A percentile compares a stretch with the other conserved stretches of the same genome.
Conservation (phyloP, 2,113 vertebrate species). For the Tyrannus savana region DNA sequence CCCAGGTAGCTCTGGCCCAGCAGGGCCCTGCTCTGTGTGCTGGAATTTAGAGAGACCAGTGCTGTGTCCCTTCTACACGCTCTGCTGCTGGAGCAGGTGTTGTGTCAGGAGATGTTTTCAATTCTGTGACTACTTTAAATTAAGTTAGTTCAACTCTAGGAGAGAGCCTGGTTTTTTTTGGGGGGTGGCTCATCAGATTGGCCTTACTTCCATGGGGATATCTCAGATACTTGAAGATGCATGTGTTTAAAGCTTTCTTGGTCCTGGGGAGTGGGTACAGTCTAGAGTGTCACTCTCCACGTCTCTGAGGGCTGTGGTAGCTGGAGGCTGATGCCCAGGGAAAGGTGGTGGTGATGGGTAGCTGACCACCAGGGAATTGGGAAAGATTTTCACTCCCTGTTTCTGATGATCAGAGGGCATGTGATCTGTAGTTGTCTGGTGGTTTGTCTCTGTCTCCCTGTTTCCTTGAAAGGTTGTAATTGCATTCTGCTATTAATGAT, state of each 20-base stretch:
- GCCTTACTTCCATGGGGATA: neutral
- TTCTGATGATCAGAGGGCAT: neutral
- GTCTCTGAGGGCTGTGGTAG: neutral
- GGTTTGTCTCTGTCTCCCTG: neutral
- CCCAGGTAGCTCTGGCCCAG: neutral
- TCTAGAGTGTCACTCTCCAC: neutral
- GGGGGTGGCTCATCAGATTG: neutral
- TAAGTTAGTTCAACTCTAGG: neutral
- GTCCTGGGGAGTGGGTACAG: accelerated
- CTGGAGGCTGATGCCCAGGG: neutral
- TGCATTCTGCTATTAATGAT: neutral
- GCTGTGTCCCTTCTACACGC: neutral
- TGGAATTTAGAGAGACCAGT: neutral
- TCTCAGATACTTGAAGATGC: neutral
- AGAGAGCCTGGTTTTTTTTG: neutral
- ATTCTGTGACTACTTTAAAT: neutral
- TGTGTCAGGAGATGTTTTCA: neutral
- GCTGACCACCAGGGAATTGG: neutral
- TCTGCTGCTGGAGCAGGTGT: neutral
- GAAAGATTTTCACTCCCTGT: neutral
- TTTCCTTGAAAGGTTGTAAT: constrained; percentile 3
- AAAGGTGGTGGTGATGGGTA: neutral
- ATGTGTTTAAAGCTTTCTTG: neutral
- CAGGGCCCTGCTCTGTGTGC: neutral
- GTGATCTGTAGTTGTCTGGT: neutral